Conservation (phyloP, 2,888 invertebrate species). For the Coenonympha arcania region DNA sequence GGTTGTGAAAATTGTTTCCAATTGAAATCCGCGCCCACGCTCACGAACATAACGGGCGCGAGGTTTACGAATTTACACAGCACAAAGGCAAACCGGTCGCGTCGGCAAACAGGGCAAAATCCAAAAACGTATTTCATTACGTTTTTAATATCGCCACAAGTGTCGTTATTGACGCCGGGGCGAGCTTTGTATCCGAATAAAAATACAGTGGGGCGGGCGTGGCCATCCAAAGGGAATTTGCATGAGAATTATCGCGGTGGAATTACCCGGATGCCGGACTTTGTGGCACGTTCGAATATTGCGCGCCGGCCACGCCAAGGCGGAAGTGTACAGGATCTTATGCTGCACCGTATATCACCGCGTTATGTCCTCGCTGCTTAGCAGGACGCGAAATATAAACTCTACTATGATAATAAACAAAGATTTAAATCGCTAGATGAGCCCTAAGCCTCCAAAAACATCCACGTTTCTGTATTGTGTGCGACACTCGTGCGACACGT, state of each 20-base stretch:
- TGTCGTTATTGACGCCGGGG: conserved; percentile 5
- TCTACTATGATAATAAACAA: too few relatives aligned
- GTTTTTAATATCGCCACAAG: conserved; percentile 6
- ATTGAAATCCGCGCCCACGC: too few relatives aligned
- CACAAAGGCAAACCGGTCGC: neutral
- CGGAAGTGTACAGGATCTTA: conserved; percentile 30
- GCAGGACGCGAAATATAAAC: too few relatives aligned
- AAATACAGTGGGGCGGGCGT: conserved; percentile 12
- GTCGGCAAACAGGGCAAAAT: neutral
- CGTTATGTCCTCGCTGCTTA: too few relatives aligned
- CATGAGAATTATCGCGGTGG: conserved; percentile 27
- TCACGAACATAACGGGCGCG: too few relatives aligned
- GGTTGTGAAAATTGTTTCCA: too few relatives aligned
- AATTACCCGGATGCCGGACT: conserved; percentile 26
- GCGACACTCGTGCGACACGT: too few relatives aligned
- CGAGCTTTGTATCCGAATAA: conserved; percentile 17
- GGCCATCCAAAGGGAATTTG: conserved; percentile 27
- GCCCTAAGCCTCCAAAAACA: too few relatives aligned
- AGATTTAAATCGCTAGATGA: too few relatives aligned
- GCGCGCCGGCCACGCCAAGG: conserved; percentile 16
- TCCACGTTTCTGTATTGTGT: too few relatives aligned
- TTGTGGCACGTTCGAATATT: conserved; percentile 33
- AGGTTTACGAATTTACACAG: too few relatives aligned
- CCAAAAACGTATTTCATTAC: neutral
- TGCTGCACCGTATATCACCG: conserved; percentile 10